Conservation (phyloP, 2,888 invertebrate species). For the Cosmia pyralina region DNA sequence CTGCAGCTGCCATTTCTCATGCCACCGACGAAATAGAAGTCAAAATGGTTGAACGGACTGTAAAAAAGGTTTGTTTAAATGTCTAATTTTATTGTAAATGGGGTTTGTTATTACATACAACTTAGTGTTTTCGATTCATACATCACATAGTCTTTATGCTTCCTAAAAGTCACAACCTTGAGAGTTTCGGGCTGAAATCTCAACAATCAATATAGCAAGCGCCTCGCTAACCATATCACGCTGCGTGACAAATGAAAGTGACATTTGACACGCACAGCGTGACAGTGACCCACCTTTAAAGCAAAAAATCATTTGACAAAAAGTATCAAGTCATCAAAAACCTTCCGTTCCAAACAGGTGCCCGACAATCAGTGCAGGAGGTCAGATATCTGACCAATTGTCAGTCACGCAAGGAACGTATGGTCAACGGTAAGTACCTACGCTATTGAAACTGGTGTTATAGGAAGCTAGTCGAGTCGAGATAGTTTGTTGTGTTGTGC, state of each 20-base stretch:
- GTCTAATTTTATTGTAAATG: too few species aligned
- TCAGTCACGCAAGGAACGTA: conserved; percentile 57
- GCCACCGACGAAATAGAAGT: too few species aligned
- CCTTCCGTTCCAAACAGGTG: conserved; percentile 44
- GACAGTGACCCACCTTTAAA: conserved; percentile 30
- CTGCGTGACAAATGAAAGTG: conserved; percentile 54
- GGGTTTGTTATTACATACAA: too few species aligned
- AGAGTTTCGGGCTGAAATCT: background rate
- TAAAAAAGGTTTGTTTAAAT: too few species aligned
- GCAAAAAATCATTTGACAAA: conserved; percentile 40
- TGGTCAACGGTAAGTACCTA: background rate
- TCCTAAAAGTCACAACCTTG: background rate
- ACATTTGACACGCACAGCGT: conserved; percentile 62
- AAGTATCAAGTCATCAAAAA: conserved; percentile 27
- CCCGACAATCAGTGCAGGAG: conserved; percentile 40
- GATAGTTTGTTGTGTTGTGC: background rate
- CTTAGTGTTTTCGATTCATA: too few species aligned
- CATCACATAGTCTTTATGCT: too few species aligned
- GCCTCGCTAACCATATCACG: conserved; percentile 2
- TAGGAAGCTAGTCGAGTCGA: background rate
- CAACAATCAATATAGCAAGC: background rate
- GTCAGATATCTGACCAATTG: conserved; percentile 68
- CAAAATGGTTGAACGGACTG: too few species aligned
- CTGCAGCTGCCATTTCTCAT: too few species aligned
- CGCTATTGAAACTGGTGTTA: background rate